Conservation (phyloP, 2,113 vertebrate genomes). For the Agelaius tricolor region DNA sequence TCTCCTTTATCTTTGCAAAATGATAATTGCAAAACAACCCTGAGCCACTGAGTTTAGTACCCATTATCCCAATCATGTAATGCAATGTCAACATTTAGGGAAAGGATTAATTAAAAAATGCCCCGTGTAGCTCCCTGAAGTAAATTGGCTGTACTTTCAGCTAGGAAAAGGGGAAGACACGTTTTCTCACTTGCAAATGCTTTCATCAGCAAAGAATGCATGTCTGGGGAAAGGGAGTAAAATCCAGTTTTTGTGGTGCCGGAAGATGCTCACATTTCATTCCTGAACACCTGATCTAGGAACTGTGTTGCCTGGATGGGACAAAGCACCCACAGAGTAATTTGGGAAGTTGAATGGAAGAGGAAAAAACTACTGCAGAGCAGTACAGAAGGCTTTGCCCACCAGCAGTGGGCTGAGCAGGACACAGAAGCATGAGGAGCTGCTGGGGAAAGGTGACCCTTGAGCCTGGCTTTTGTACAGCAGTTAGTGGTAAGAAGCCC, state of each 20-base stretch:
- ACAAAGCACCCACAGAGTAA: not conserved
- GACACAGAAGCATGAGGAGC: not conserved
- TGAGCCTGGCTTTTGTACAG: not conserved
- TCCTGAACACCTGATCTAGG: not conserved
- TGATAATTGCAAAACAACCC: not conserved
- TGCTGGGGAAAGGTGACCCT: not conserved
- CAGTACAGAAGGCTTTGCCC: not conserved
- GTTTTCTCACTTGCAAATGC: not conserved
- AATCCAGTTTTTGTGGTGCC: not conserved
- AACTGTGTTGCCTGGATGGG: not conserved
- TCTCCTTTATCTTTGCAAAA: not conserved
- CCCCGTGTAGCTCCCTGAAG: not conserved
- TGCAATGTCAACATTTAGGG: not conserved
- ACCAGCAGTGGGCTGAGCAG: not conserved
- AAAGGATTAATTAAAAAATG: not conserved
- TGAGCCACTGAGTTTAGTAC: not conserved
- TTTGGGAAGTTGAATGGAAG: not conserved
- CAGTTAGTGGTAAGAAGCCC: not conserved
- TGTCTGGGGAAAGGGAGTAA: not conserved
- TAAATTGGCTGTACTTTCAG: not conserved
- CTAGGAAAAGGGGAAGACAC: not conserved
- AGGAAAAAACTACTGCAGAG: not conserved
- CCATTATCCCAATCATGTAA: not conserved
- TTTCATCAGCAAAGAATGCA: not conserved
- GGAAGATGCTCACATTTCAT: not conserved